These are phyloP conservation scores for Drosophila monieri DNA, from an alignment of 2,888 invertebrate genomes.

Conservation along the genomic window DNA sequence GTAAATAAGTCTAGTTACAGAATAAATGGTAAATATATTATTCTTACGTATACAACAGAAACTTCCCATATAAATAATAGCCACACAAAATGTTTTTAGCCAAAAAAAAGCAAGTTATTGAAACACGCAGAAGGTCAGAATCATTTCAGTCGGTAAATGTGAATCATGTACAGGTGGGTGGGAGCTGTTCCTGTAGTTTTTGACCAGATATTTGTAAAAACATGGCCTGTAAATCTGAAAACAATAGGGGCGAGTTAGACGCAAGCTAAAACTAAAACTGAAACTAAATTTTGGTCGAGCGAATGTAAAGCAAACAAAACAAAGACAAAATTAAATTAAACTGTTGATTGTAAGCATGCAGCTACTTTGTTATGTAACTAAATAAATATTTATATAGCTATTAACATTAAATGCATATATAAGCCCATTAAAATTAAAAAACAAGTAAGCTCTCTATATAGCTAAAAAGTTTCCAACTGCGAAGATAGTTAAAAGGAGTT, in stretches of 20 bases:
- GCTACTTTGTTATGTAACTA: conserved; percentile 74
- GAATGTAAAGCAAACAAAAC: conserved; percentile 10
- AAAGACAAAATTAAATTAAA: conserved; percentile 31
- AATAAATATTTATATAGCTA: conserved; percentile 71
- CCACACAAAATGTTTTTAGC: conserved; percentile 30
- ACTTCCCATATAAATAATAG: conserved; percentile 27
- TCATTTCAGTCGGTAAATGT: conserved; percentile 9
- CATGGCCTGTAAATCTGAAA: conserved; percentile 15
- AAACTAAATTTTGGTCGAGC: conserved; percentile 24
- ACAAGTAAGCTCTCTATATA: conserved; percentile 46
- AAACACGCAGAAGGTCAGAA: background rate
- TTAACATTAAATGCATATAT: conserved; percentile 53
- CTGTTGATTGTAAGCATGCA: conserved; percentile 46
- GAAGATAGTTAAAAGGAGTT: conserved; percentile 60
- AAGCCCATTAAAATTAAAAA: conserved; percentile 23
- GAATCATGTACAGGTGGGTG: conserved; percentile 31
- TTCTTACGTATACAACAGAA: conserved; percentile 23
- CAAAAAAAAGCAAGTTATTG: conserved; percentile 1
- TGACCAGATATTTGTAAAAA: conserved; percentile 12
- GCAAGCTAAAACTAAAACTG: conserved; percentile 23
- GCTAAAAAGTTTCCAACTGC: conserved; percentile 34
- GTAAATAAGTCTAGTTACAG: conserved; percentile 69
- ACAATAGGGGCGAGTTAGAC: conserved; percentile 8
- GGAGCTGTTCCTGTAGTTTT: conserved; percentile 22
- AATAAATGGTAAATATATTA: conserved; percentile 22